Percentiles rank a stretch among this genome's conserved stretches.
Evolutionary conservation across 2,888 invertebrate species (phyloP).

Genomic region (Bombylius major): DNA sequence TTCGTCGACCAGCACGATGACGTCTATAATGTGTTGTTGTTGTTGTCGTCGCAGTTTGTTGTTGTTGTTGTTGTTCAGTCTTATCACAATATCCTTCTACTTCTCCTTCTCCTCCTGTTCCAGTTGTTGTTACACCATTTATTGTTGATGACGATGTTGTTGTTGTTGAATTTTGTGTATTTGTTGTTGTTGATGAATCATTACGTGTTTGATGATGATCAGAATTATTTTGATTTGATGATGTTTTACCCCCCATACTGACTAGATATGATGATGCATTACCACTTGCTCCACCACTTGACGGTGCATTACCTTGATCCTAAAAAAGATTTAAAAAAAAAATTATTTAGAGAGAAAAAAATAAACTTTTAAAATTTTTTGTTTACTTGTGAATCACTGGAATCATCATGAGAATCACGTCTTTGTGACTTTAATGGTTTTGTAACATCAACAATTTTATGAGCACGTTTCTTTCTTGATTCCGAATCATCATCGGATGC

Average conservation of each 20-base stretch:
- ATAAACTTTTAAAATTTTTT: neutral
- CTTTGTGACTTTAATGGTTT: conserved; percentile 49
- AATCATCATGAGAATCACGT: conserved; percentile 73
- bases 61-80: conserved; percentile 14
- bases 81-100: neutral
- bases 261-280: neutral
- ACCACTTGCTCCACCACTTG: neutral
- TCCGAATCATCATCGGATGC: conserved; percentile 83
- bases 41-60: conserved; percentile 7
- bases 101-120: neutral
- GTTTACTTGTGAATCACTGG: conserved; percentile 72
- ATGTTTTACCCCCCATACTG: neutral
- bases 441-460: conserved; percentile 50
- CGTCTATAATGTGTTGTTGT: conserved; percentile 26
- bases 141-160: conserved; percentile 1
- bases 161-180: neutral
- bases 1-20: conserved; percentile 43
- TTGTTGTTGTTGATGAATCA: neutral
- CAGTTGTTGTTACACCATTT: conserved; percentile 3
- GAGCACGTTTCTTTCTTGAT: conserved; percentile 65
- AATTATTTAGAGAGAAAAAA: neutral
- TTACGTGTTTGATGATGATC: neutral
- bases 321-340: neutral
- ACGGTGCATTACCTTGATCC: conserved; percentile 32
- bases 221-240: neutral